Base-by-base conservation (phyloP, 2,797 vertebrate species). In the Sebastes matsubarae region DNA sequence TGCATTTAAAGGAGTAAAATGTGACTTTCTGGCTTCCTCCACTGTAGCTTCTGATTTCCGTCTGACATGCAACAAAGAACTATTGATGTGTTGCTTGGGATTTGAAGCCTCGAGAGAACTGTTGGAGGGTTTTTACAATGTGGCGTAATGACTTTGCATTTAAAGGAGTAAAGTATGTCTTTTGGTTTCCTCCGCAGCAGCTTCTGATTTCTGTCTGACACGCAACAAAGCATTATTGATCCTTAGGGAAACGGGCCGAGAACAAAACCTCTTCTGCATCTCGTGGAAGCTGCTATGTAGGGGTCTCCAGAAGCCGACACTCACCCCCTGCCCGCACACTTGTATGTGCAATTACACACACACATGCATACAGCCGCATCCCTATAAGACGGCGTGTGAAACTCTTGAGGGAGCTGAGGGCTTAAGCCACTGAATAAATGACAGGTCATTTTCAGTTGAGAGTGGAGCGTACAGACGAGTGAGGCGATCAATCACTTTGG, bases 401-500 rank as follows among this genome's bases (percentile, higher is more conserved):
- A 90, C 69, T 91, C 74, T 88, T 84, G 78, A 90, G 92, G 77
- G 82, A 87, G 55, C 38, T 16, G 59, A 82, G 74, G 65, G 72
- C 55, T 93, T 75, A 95, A 95, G 91, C 93, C 86, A 84, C 94
- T 83, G 91, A 95, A 95, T 94, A 96, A 96, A 96, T 95, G 94
- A 95, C 96, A 95, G 93, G 93, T 95, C 94, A 95, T 97, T 97
- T 93, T 96, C 94, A 90, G 90, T 95, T 87, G 87, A 61, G 77
- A 93, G 91, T 84, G 82, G 92, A 94, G 86, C 88, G 87, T 84
- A 89, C 90, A 85, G 93, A 80, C 67, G 78, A 88, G 87, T 92
- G 90, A 90, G 94, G 84, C 84, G 89, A 94, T 97, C 95, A 96
- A 92, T 97, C 95, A 93, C 92, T 95, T 88, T 93, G 94, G 93